Base-by-base conservation (phyloP, 2,113 vertebrate species). In the Callaeas wilsoni region DNA sequence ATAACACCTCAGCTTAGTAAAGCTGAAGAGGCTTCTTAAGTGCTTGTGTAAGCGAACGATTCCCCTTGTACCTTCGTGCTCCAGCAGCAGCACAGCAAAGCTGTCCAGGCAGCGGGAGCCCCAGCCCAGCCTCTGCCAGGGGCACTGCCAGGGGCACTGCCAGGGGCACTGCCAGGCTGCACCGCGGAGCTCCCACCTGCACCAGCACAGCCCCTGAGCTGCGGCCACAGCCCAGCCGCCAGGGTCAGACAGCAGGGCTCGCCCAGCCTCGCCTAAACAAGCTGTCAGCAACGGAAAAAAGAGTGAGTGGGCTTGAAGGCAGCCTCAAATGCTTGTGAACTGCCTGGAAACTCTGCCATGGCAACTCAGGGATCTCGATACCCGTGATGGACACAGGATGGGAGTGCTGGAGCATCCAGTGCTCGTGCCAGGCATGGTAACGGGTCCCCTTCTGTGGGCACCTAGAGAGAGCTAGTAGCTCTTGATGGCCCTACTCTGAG, bases 391-490 rank as follows among this genome's bases (percentile, higher is more conserved):
- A 7, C 4, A 2, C 2, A 10, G 41, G 23, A 26, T 30, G 42
- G 27, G 19, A 68, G 44, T 0, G 13, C 46, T 37, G 30, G 35
- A 53, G 11, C 35, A 8, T 0, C 3, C 46, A 25, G 18, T 4
- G 78, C 71, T 59, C 68, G 59, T 33, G 53, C n/a, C 70, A 74
- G 46, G 30, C 50, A 39, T 1, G 1, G 64, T 4, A 19, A n/a
- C 10, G 44, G 1, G 4, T 22, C 20, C 35, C 4, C 37, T 41
- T 5, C 67, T 11, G 11, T 1, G 44, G 50, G 46, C 37, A 80
- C 47, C 42, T 7, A 2, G 15, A 33, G 8, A 62, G 13, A 32
- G 44, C 70, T 74, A 16, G 23, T 3, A 42, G 75, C 70, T 74
- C 33, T 17, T 6, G 4, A 22, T 1, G 16, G 77, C 20, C 26